Percentiles rank a stretch among this genome's conserved stretches.
phyloP scores from a whole-genome alignment of 1,140 invertebrate genomes.

The Thrips palmi region DNA sequence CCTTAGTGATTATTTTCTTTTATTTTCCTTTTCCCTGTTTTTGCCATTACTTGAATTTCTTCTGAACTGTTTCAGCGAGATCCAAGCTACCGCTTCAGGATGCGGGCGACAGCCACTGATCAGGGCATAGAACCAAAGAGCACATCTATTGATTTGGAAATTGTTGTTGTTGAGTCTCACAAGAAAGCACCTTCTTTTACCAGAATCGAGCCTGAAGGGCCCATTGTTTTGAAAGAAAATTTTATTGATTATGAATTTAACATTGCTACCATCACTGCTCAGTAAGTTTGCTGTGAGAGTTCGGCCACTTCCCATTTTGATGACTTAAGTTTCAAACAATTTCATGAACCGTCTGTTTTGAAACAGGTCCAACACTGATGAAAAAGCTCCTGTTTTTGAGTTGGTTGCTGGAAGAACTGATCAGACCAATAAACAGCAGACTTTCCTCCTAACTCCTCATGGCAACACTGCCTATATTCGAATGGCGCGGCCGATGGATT shows the following conservation, averaged over 20 bases:
- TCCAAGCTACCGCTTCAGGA: conserved; percentile 45
- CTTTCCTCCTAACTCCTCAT: conserved; percentile 48
- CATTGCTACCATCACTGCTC: conserved; percentile 46
- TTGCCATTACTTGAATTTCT: neutral
- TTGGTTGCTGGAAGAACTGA: conserved; percentile 61
- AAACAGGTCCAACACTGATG: conserved; percentile 55
- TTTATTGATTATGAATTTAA: conserved; percentile 42
- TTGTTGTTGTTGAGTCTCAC: conserved; percentile 68
- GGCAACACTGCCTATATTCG: conserved; percentile 50
- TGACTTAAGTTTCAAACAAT: conserved; percentile 5
- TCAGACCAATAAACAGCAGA: conserved; percentile 62
- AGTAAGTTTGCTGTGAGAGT: conserved; percentile 36
- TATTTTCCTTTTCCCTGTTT: conserved; percentile 12
- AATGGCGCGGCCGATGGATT: conserved; percentile 54
- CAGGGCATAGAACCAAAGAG: conserved; percentile 39
- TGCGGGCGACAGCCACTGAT: conserved; percentile 59
- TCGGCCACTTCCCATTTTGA: neutral
- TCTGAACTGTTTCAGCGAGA: conserved; percentile 31
- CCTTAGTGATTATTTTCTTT: conserved; percentile 2
- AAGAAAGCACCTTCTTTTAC: conserved; percentile 67
- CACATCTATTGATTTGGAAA: conserved; percentile 51
- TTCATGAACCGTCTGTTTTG: too few species aligned
- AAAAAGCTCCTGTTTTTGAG: conserved; percentile 54
- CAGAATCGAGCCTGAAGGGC: conserved; percentile 28
- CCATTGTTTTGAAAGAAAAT: conserved; percentile 52